phyloP scores from a whole-genome alignment of 1,140 invertebrate genomes.

The Caenorhabditis tropicalis region DNA sequence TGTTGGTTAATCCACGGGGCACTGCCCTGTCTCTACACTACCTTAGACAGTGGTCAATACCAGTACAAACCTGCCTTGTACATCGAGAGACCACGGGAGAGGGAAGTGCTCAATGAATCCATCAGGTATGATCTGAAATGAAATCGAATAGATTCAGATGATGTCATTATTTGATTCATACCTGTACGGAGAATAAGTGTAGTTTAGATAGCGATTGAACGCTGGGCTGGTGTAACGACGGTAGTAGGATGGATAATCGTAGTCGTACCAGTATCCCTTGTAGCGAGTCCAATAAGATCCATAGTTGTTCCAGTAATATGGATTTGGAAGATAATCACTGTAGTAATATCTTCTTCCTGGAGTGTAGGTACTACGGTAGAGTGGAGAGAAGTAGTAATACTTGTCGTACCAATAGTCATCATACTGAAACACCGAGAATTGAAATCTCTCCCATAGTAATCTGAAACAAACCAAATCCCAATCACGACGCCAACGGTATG shows the following conservation, averaged over 20 bases:
- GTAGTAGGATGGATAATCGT: slow-evolving; percentile 56
- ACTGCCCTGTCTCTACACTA: slow-evolving; percentile 37
- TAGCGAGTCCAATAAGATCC: slow-evolving; percentile 54
- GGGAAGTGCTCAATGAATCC: slow-evolving; percentile 53
- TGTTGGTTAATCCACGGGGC: neutral
- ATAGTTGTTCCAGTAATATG: slow-evolving; percentile 55
- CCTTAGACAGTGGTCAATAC: slow-evolving; percentile 32
- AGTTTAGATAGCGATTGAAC: slow-evolving; percentile 47
- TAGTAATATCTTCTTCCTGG: slow-evolving; percentile 55
- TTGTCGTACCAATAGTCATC: slow-evolving; percentile 60
- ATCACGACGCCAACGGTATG: slow-evolving; percentile 50
- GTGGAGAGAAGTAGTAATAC: slow-evolving; percentile 59
- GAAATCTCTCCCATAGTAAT: neutral
- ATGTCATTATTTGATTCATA: neutral
- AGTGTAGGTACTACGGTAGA: slow-evolving; percentile 50
- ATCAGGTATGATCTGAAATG: slow-evolving; percentile 50
- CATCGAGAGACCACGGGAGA: slow-evolving; percentile 54
- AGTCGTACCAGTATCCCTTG: slow-evolving; percentile 59
- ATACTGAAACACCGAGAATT: slow-evolving; percentile 46
- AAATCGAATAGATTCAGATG: neutral
- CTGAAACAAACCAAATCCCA: slow-evolving; percentile 45
- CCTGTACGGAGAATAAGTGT: slow-evolving; percentile 53
- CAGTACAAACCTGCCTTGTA: slow-evolving; percentile 54
- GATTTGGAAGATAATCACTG: slow-evolving; percentile 58
- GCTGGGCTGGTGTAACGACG: slow-evolving; percentile 51